A percentile compares a stretch with the other conserved stretches of the same genome.
Conservation (phyloP, 2,113 vertebrate genomes). For the Grus americana region DNA sequence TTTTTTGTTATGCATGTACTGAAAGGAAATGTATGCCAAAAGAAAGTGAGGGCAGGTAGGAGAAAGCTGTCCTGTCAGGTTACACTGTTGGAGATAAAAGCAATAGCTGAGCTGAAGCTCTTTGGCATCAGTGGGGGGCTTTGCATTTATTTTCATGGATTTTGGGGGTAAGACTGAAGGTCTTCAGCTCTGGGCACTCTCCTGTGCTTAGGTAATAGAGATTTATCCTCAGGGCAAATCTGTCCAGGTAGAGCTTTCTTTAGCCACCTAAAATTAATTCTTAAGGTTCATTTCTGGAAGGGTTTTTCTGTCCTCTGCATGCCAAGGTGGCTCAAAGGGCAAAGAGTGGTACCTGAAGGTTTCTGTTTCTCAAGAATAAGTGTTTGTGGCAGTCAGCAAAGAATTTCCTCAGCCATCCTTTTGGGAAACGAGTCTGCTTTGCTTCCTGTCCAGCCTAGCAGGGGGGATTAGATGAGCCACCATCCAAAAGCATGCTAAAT, state of each 20-base stretch:
- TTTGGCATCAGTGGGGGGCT: neutral
- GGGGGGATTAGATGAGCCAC: neutral
- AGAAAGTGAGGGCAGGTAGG: neutral
- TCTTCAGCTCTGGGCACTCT: neutral
- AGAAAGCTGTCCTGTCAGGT: neutral
- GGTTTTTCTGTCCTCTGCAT: neutral
- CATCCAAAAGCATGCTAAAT: fast-evolving
- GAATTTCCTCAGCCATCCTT: neutral
- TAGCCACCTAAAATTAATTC: neutral
- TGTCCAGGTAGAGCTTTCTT: neutral
- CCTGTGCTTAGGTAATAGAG: neutral
- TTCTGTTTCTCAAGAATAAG: neutral
- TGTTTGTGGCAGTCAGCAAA: neutral
- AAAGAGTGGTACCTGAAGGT: neutral
- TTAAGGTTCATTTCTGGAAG: neutral
- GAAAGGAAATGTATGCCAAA: neutral
- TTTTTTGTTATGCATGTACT: neutral
- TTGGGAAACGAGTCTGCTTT: neutral
- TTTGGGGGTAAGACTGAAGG: neutral
- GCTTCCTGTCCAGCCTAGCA: neutral
- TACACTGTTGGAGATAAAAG: neutral
- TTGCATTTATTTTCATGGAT: neutral
- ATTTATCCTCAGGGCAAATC: neutral
- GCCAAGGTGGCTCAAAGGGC: neutral
- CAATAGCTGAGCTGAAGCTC: neutral